Evolutionary conservation across 2,888 invertebrate species (phyloP).

Genomic region (Linnaemya vulpina): DNA sequence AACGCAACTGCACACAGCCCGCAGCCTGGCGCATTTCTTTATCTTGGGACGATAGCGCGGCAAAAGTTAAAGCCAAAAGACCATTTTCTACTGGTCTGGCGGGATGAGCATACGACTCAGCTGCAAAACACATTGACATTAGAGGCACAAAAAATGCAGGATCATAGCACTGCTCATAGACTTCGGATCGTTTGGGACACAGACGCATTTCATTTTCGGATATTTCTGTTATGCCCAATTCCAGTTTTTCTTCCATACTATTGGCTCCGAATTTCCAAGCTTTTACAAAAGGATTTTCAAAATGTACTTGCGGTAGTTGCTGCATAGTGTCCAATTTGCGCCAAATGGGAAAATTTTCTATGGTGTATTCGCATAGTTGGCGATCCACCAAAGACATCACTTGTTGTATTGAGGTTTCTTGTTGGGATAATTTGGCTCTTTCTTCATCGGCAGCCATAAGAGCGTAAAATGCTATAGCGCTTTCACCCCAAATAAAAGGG

Average conservation of each 20-base stretch:
- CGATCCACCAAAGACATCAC: slow-evolving; percentile 88
- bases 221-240: slow-evolving; percentile 75
- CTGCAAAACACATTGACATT: slow-evolving; percentile 88
- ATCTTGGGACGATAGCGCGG: slow-evolving; percentile 88
- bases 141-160: slow-evolving; percentile 92
- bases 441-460: slow-evolving; percentile 84
- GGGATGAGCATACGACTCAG: slow-evolving; percentile 89
- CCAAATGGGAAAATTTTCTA: slow-evolving; percentile 88
- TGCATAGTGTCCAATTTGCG: slow-evolving; percentile 83
- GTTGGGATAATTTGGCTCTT: slow-evolving; percentile 85
- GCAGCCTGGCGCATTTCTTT: slow-evolving; percentile 88
- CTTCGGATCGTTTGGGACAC: slow-evolving; percentile 78
- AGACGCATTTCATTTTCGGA: slow-evolving; percentile 76
- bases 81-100: slow-evolving; percentile 88
- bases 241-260: slow-evolving; percentile 78
- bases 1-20: slow-evolving; percentile 89
- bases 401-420: slow-evolving; percentile 89
- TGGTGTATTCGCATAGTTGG: slow-evolving; percentile 86
- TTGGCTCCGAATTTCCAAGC: slow-evolving; percentile 77
- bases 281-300: slow-evolving; percentile 75
- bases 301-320: slow-evolving; percentile 78
- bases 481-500: slow-evolving; percentile 93
- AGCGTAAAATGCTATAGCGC: slow-evolving; percentile 90
- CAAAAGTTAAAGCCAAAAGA: slow-evolving; percentile 88
- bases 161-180: slow-evolving; percentile 87